These are phyloP conservation scores for Semicossyphus pulcher DNA, from an alignment of 2,113 vertebrate genomes.

Conservation along the genomic window DNA sequence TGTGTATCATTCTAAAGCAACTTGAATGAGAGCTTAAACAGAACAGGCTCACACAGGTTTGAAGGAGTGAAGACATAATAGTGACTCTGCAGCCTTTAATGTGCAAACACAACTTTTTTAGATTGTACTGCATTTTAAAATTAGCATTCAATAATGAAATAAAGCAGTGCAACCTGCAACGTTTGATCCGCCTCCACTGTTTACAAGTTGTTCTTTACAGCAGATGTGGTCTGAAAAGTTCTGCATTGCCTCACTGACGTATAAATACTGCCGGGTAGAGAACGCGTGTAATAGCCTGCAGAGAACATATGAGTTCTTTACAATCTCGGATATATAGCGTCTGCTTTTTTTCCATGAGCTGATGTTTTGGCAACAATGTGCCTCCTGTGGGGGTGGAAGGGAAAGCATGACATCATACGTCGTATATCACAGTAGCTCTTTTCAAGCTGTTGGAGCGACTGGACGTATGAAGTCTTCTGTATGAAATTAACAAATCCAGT, in stretches of 20 bases:
- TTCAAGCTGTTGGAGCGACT: neutral
- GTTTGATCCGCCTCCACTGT: too few species aligned
- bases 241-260: neutral
- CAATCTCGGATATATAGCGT: neutral
- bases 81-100: too few species aligned
- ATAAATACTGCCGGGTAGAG: slow-evolving; percentile 3
- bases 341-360: slow-evolving; percentile 37
- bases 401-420: slow-evolving; percentile 49
- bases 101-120: neutral
- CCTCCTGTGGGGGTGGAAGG: slow-evolving; percentile 12
- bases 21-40: neutral
- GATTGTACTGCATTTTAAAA: slow-evolving; percentile 1
- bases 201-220: too few species aligned
- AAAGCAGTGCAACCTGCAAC: neutral
- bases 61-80: too few species aligned
- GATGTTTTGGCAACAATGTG: slow-evolving; percentile 17
- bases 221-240: too few species aligned
- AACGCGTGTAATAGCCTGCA: slow-evolving; percentile 14
- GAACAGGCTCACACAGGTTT: too few species aligned
- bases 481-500: neutral
- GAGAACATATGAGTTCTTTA: neutral
- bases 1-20: neutral
- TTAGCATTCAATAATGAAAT: neutral
- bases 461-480: neutral
- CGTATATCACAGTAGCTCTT: neutral